Evolutionary conservation across 2,797 vertebrate species (phyloP).

Genomic region (Sitta carolinensis): DNA sequence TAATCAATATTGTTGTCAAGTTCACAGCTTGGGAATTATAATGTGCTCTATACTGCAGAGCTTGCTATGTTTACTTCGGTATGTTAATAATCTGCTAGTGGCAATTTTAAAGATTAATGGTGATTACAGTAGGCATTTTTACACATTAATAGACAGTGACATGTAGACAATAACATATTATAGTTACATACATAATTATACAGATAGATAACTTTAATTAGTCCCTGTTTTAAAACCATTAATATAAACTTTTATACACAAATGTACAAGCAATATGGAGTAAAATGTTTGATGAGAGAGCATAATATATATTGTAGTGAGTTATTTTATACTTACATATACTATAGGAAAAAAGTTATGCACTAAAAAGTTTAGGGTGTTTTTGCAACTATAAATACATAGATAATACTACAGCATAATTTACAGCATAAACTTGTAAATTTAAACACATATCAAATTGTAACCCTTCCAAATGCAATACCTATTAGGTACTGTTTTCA

Average conservation of each 20-base stretch:
- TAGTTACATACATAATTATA: conserved; percentile 83
- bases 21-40: background rate
- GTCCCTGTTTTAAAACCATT: conserved; percentile 77
- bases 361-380: background rate
- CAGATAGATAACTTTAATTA: conserved; percentile 74
- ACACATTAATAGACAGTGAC: conserved; percentile 54
- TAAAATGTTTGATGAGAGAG: conserved; percentile 73
- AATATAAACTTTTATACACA: conserved; percentile 87
- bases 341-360: background rate
- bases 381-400: conserved; percentile 52
- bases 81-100: conserved; percentile 24
- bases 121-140: conserved; percentile 35
- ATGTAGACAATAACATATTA: conserved; percentile 78
- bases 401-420: background rate
- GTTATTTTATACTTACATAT: conserved; percentile 69
- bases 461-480: background rate
- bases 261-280: conserved; percentile 82
- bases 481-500: conserved; percentile 20
- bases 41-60: background rate
- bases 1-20: conserved; percentile 10
- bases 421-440: conserved; percentile 14
- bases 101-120: conserved; percentile 25
- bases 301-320: conserved; percentile 65
- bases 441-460: background rate
- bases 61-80: background rate